Evolutionary conservation across 2,113 vertebrate species (phyloP).

Genomic region (Epinephelus moara): DNA sequence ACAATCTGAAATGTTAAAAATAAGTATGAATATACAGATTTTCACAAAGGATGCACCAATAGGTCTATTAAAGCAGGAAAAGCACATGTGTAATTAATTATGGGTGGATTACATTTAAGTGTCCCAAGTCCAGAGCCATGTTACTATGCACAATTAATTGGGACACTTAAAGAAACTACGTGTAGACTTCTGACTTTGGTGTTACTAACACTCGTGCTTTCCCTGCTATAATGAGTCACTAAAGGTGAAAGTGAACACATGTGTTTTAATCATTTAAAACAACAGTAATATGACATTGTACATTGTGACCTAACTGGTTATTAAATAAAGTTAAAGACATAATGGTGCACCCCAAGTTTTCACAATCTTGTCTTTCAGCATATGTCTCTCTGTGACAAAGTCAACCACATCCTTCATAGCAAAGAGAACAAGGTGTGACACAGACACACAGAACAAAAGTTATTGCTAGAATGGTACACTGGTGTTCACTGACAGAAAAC

Average conservation of each 20-base stretch:
- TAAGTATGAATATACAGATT: conserved; percentile 24
- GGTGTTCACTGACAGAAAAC: not conserved
- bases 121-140: not conserved
- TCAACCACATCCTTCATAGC: not conserved
- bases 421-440: conserved; percentile 14
- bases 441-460: conserved; percentile 3
- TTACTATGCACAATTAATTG: not conserved
- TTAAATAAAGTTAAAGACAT: no score
- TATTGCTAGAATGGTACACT: conserved; percentile 41
- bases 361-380: conserved; percentile 23
- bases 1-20: conserved; percentile 43
- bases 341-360: conserved; percentile 2
- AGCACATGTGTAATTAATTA: not conserved
- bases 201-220: not conserved
- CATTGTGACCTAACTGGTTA: no score
- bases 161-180: not conserved
- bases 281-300: no score
- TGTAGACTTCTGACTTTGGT: no score
- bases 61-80: conserved; percentile 6
- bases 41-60: not conserved
- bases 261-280: no score
- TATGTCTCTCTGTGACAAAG: not conserved
- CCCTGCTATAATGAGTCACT: conserved; percentile 5
- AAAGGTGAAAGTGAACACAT: not conserved
- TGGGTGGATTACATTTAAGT: not conserved